phyloP scores from a whole-genome alignment of 2,797 vertebrate species.

The Delichon dasypus region DNA sequence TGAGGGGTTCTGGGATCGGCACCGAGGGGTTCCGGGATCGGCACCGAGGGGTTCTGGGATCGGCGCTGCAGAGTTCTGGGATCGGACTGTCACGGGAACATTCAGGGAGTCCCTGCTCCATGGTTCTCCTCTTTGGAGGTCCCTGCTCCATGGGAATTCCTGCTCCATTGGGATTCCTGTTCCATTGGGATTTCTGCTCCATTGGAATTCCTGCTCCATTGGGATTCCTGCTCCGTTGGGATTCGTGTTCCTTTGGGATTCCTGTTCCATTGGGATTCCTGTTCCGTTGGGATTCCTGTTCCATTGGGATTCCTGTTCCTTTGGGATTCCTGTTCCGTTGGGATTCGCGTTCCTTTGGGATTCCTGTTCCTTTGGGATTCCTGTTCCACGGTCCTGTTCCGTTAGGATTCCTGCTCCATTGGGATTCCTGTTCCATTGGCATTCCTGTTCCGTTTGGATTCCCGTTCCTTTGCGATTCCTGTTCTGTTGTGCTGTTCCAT shows the following conservation, averaged over 20 bases:
- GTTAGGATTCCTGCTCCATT: background rate
- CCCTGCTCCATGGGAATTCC: no score
- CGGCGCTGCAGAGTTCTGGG: no score
- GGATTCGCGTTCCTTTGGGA: no score
- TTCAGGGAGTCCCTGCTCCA: no score
- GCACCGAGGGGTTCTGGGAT: no score
- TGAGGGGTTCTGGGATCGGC: no score
- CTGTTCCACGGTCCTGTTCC: background rate
- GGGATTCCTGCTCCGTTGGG: background rate
- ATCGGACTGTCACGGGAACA: no score
- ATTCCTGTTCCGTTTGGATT: background rate
- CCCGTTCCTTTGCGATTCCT: background rate
- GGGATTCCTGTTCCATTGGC: background rate
- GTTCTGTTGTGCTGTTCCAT: background rate
- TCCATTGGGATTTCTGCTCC: background rate
- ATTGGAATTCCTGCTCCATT: no score
- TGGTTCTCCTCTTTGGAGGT: background rate
- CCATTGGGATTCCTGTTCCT: background rate
- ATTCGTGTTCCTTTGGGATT: background rate
- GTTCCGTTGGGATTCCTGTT: background rate
- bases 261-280: background rate
- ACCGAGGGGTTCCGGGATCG: no score
- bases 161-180: background rate
- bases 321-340: background rate
- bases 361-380: background rate